Conservation (phyloP, 2,797 vertebrate genomes). For the Falco cherrug region DNA sequence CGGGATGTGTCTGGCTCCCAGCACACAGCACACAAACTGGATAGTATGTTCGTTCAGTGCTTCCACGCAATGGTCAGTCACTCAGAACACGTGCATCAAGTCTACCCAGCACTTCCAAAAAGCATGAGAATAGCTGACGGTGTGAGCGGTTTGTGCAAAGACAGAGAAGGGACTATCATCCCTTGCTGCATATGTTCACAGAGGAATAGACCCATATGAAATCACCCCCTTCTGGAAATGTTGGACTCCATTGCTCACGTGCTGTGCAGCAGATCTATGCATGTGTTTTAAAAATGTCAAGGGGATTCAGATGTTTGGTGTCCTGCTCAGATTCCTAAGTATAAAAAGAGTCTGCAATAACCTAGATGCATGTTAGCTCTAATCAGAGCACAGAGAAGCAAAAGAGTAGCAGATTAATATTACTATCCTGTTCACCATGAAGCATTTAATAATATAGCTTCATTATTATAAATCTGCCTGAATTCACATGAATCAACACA, state of each 20-base stretch:
- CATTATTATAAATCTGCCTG: background rate
- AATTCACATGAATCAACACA: background rate
- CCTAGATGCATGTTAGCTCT: background rate
- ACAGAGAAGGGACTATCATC: background rate
- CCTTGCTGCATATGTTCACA: background rate
- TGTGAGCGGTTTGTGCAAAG: background rate
- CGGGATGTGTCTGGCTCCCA: background rate
- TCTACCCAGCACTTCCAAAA: background rate
- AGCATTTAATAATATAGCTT: background rate
- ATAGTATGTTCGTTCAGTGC: accelerated
- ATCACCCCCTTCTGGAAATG: background rate
- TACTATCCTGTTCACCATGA: background rate
- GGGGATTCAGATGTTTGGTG: background rate
- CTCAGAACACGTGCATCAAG: background rate
- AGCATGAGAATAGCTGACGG: background rate
- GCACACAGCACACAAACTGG: background rate
- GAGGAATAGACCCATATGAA: background rate
- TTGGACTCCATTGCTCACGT: background rate
- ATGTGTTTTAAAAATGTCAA: background rate
- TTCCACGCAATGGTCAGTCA: background rate
- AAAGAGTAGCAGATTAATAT: background rate
- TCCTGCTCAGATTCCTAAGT: background rate
- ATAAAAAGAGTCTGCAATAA: background rate
- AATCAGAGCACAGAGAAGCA: background rate
- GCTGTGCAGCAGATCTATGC: background rate